Percentiles rank a stretch among this genome's conserved stretches.
Conservation (phyloP, 2,888 invertebrate species). For the Quadriops clusia region DNA sequence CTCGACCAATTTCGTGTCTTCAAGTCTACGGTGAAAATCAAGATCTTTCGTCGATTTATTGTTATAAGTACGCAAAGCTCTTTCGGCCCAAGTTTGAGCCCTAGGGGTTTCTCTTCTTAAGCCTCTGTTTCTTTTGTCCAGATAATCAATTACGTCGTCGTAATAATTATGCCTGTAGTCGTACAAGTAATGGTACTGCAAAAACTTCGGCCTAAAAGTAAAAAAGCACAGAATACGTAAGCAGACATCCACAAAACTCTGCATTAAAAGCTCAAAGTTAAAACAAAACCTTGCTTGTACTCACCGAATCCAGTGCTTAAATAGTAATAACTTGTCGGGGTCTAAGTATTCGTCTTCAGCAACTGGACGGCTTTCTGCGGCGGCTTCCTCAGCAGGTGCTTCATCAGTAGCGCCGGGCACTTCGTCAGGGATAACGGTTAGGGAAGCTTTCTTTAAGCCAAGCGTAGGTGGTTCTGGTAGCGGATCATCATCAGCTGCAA, state of each 20-base stretch:
- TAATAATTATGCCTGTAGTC: slow-evolving; percentile 80
- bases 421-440: slow-evolving; percentile 23
- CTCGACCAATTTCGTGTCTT: slow-evolving; percentile 41
- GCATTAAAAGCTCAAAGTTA: slow-evolving; percentile 1
- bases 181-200: slow-evolving; percentile 72
- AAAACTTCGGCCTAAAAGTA: slow-evolving; percentile 56
- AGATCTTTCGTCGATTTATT: slow-evolving; percentile 32
- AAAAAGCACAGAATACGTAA: slow-evolving; percentile 1
- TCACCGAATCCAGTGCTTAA: slow-evolving; percentile 74
- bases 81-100: slow-evolving; percentile 78
- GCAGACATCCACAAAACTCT: too few relatives aligned
- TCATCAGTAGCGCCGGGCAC: slow-evolving; percentile 24
- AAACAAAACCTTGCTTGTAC: slow-evolving; percentile 5
- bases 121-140: slow-evolving; percentile 65
- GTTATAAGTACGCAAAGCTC: slow-evolving; percentile 59
- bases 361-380: slow-evolving; percentile 32
- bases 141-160: slow-evolving; percentile 71
- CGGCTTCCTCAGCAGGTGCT: slow-evolving; percentile 20
- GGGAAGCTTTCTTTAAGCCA: slow-evolving; percentile 25
- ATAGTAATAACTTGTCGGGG: slow-evolving; percentile 54
- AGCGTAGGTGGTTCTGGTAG: slow-evolving; percentile 18
- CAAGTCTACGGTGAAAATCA: slow-evolving; percentile 21
- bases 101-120: slow-evolving; percentile 54
- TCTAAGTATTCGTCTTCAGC: slow-evolving; percentile 39
- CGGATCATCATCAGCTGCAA: slow-evolving; percentile 21